Base-by-base conservation (phyloP, 2,797 vertebrate genomes). In the Aselliscus stoliczkanus region DNA sequence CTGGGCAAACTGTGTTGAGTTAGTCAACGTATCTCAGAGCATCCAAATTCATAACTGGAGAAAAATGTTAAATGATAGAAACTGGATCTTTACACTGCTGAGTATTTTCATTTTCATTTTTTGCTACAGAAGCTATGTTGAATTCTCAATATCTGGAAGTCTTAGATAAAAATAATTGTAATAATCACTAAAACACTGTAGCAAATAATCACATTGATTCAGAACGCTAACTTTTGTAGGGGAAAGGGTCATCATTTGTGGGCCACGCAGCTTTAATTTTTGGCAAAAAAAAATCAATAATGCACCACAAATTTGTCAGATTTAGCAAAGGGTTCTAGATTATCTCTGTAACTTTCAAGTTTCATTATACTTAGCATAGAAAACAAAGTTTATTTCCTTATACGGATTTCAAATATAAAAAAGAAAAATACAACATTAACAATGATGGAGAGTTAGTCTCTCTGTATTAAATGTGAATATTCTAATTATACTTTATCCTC, bases 31-130 rank as follows among this genome's bases (percentile, higher is more conserved):
- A 72, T 65, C 15, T 93, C 27, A 79, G 29, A 65, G 11, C 7
- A 65, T 34, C 13, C 25, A 54, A 60, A 65, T 23, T 67, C 12
- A 44, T 79, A 81, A 81, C 65, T 39, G 7, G 4, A 34, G n/a
- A 75, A 80, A 91, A 67, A 75, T 13, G 42, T 60, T 75, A 73
- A 85, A 82, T 82, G 13, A 27, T 39, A 65, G 52, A 72, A 67
- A 90, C 37, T 27, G 15, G 20, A 87, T 70, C 12, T 70, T 25
- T 70, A 73, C 42, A 7, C 29, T 1, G n/a, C 14, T 64, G 34
- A 67, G 39, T 76, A 23, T 79, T 87, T 82, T 34, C 37, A 62
- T 76, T 90, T 58, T 37, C 2, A 56, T 90, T 73, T 72, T 42
- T 58, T 44, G 5, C 20, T 54, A 54, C 4, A 58, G 37, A 62